Evolutionary conservation across 2,797 vertebrate species (phyloP).

Genomic region (Sciurus carolinensis): DNA sequence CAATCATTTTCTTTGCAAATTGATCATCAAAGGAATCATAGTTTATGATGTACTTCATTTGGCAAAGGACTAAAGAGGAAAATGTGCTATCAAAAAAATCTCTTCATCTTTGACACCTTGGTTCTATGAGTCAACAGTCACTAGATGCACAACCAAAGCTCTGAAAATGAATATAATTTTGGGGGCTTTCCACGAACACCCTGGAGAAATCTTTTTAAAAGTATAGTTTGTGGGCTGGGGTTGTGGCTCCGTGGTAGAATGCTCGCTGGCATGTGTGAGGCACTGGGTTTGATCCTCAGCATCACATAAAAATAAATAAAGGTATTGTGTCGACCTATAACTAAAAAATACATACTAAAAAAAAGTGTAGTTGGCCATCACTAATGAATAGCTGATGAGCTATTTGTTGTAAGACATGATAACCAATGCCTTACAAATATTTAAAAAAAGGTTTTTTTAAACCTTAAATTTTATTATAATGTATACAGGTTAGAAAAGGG

Average conservation of each 20-base stretch:
- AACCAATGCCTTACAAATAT: background rate
- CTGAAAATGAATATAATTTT: slow-evolving; percentile 47
- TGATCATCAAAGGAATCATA: slow-evolving; percentile 29
- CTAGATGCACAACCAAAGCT: slow-evolving; percentile 25
- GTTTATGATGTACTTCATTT: background rate
- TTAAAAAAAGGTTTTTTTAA: slow-evolving; percentile 6
- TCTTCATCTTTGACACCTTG: background rate
- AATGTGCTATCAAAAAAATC: slow-evolving; percentile 41
- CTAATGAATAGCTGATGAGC: background rate
- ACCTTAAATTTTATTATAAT: background rate
- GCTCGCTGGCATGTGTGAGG: no score
- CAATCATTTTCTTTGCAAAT: slow-evolving; percentile 53
- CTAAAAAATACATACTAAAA: background rate
- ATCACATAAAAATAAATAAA: no score
- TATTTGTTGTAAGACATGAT: background rate
- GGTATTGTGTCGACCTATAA: no score
- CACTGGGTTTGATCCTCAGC: no score
- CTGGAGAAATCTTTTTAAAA: slow-evolving; percentile 21
- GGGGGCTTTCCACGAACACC: background rate
- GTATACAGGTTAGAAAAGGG: background rate
- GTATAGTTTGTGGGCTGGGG: no score
- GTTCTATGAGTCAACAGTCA: background rate
- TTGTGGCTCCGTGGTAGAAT: no score
- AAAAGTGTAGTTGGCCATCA: background rate
- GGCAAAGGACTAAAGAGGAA: background rate